Evolutionary conservation across 2,113 vertebrate species (phyloP), one percentile per base, ranked within the genome.

Genomic region (Cygnus buccinator): DNA sequence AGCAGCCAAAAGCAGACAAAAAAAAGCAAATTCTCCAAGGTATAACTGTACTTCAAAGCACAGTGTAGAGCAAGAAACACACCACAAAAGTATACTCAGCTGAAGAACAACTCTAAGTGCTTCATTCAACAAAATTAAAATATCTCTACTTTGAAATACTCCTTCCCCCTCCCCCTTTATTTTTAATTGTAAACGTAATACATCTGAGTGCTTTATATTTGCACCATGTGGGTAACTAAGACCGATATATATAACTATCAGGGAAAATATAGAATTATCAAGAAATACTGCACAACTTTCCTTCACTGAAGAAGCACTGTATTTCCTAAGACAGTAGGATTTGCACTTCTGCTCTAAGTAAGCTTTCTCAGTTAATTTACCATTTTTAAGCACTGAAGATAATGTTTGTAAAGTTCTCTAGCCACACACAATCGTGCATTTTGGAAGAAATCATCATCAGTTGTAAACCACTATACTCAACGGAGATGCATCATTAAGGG

Each of bases 341-440:
- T 26, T 22, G 55, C 68, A 68, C 3, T 55, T 48, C 46, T 46
- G 18, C 28, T 33, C 13, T 59, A 54, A 73, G 20, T 48, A 81
- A 67, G 41, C 22, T 25, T 28, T 68, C 31, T 19, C 13, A 35
- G 46, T 75, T 62, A 48, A 62, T 26, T 41, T 91, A 37, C 18
- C 63, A 39, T 61, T 73, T 73, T 66, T 29, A 54, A 67, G 37
- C 33, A 74, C 39, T 20, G 26, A 46, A 54, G 35, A 70, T 14
- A 31, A 44, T 16, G 18, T 55, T 48, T 87, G n/a, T 48, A 14
- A 75, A 62, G 44, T 41, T 67, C 46, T 68, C 44, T 52, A 66
- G 55, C 37, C 29, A 57, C n/a, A 11, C 46, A 46, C 0, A 1
- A 39, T 8, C 43, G 26, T 5, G 4, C 2, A n/a, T 46, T 65